These are phyloP conservation scores for Sebastes variabilis DNA, from an alignment of 2,797 vertebrate species.

Conservation along the genomic window DNA sequence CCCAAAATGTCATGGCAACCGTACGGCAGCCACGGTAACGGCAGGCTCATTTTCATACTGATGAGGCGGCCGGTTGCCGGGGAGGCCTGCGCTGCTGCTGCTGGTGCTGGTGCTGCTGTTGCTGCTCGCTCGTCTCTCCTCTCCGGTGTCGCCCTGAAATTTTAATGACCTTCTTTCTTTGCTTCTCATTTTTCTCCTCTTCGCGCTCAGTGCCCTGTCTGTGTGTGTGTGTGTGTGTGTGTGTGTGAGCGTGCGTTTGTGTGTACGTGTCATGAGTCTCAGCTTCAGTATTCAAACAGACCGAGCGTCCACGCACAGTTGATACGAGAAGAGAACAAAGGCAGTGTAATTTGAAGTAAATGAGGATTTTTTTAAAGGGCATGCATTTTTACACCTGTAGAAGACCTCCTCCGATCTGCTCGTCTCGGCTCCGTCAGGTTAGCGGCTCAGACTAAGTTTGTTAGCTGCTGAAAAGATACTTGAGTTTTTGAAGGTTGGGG, in stretches of 20 bases:
- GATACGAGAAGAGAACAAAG: constrained; percentile 35
- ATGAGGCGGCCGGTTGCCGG: constrained; percentile 64
- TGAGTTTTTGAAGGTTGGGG: not conserved
- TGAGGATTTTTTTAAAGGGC: constrained; percentile 11
- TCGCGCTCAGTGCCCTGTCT: not conserved
- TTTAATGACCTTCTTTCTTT: constrained; percentile 73
- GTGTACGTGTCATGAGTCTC: constrained; percentile 7
- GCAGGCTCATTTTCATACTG: constrained; percentile 76
- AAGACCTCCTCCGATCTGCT: constrained; percentile 45
- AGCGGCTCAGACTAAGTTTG: not conserved
- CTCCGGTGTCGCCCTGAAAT: constrained; percentile 71
- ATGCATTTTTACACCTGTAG: constrained; percentile 62
- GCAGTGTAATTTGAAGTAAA: not conserved
- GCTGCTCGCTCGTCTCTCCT: constrained; percentile 44
- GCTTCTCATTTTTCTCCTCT: constrained; percentile 57
- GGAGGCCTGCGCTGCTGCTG: constrained; percentile 39
- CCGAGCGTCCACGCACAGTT: constrained; percentile 2
- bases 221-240: not conserved
- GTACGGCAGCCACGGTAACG: constrained; percentile 57
- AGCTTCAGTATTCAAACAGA: constrained; percentile 23
- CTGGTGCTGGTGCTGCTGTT: not conserved
- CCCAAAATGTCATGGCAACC: constrained; percentile 74
- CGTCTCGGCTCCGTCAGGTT: constrained; percentile 52
- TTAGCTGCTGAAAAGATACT: not conserved
- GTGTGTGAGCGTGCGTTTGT: not conserved